Evolutionary conservation across 1,140 invertebrate species (phyloP).

Genomic region (Caenorhabditis brenneri): DNA sequence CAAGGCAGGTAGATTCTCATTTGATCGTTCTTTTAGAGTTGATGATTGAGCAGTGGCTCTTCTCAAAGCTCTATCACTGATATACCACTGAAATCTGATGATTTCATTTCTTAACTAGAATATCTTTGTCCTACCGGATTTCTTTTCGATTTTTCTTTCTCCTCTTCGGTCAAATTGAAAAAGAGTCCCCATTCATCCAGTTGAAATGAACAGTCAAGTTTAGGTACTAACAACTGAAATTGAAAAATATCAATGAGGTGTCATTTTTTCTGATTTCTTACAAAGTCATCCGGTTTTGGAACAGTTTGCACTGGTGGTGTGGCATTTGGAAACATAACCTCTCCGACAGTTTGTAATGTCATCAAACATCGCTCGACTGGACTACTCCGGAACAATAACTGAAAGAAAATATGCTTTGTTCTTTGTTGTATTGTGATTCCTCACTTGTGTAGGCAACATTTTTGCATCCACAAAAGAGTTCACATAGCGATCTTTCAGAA

Average conservation of each 20-base stretch:
- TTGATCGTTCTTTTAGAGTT: background rate
- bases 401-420: background rate
- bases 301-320: slow-evolving; percentile 21
- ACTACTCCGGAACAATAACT: slow-evolving; percentile 30
- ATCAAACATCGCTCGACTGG: slow-evolving; percentile 29
- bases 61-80: background rate
- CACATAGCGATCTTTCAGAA: slow-evolving; percentile 10
- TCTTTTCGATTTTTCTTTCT: background rate
- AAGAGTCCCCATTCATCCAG: background rate
- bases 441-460: background rate
- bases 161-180: background rate
- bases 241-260: background rate
- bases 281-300: background rate
- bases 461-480: slow-evolving; percentile 10
- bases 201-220: background rate
- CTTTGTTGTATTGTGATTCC: too few relatives aligned
- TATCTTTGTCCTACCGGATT: background rate
- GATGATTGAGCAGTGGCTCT: background rate
- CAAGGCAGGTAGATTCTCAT: slow-evolving; percentile 3
- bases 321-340: background rate
- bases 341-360: background rate
- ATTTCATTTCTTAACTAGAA: too few relatives aligned
- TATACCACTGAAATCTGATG: slow-evolving; percentile 20
- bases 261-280: background rate
- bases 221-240: slow-evolving; percentile 7